Conservation (phyloP, 2,888 invertebrate species). For the Meandrusa payeni region DNA sequence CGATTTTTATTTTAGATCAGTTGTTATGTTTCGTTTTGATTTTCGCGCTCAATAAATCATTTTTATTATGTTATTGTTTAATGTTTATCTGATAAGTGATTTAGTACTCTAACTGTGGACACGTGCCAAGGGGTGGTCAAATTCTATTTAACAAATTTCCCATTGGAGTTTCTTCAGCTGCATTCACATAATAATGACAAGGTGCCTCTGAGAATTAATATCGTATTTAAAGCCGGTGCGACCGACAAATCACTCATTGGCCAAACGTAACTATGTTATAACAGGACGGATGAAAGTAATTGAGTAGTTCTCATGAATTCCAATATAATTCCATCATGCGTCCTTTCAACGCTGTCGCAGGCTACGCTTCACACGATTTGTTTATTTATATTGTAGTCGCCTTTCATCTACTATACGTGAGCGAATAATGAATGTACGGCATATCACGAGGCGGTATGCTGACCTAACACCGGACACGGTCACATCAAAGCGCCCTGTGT, state of each 20-base stretch:
- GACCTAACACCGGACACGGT: constrained; percentile 73
- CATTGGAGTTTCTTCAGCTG: constrained; percentile 10
- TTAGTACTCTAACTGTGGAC: not conserved
- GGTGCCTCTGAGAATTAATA: constrained; percentile 2
- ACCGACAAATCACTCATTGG: constrained; percentile 35
- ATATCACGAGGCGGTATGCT: constrained; percentile 53
- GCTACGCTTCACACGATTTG: constrained; percentile 60
- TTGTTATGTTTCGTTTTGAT: no score
- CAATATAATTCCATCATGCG: constrained; percentile 59
- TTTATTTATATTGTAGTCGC: constrained; percentile 75
- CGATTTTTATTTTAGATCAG: no score
- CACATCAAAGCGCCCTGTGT: constrained; percentile 67
- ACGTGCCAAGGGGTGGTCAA: not conserved
- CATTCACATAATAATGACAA: constrained; percentile 19
- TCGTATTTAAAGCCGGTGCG: not conserved
- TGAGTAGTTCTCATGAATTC: constrained; percentile 57
- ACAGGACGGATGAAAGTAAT: constrained; percentile 43
- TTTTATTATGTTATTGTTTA: not conserved
- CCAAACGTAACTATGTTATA: constrained; percentile 27
- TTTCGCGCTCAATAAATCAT: no score
- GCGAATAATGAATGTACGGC: constrained; percentile 76
- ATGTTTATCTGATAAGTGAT: not conserved
- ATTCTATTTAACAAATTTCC: constrained; percentile 6
- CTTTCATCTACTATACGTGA: constrained; percentile 78
- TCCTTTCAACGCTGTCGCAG: constrained; percentile 60